Evolutionary conservation across 2,888 invertebrate species (phyloP), one percentile per base, ranked within the genome.

Genomic region (Listrodromus nycthemerus): DNA sequence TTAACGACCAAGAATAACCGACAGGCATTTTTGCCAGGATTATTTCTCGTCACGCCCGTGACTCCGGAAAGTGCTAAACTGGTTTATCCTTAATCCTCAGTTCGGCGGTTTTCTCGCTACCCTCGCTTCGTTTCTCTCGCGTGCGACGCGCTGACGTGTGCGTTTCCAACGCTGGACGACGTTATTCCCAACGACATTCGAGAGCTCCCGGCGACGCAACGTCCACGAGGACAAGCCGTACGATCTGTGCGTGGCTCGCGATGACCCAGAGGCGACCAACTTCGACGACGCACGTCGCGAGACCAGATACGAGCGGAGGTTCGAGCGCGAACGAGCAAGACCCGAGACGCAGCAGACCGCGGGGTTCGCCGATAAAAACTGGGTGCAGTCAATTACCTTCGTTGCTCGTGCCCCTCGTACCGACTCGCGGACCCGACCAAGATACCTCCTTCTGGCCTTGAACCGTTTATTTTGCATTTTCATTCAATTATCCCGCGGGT

Each of bases 361-460:
- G 16, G 52, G 33, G 7, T 24, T 30, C 27, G 16, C 61, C 61
- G 61, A 61, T 73, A 80, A 74, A 80, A 80, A 80, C 80, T 80
- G 74, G 66, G 66, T 58, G 66, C 80, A 74, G 74, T 80, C 74
- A 80, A 74, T 80, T 74, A 80, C 55, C 80, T 30, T 55, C 66
- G 63, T 7, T 61, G 66, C 70, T 58, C 48, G 61, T 24, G 24
- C 24, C 52, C 48, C 21, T 52, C 52, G 52, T 3, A 52, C 37
- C 30, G 24, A 13, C 27, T 30, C 24, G 16, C 61, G 8, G 27
- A 61, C 2, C 37, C 30, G 13, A 2, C n/a, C 2, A 21, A 70
- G 13, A 30, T 67, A 27, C 55, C 52, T 55, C 52, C 55, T 1
- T 55, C 16, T 21, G 52, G 24, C 55, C 50, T 70, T 70, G 50